Conservation (phyloP, 2,113 vertebrate species). For the Circaetus cinerascens region DNA sequence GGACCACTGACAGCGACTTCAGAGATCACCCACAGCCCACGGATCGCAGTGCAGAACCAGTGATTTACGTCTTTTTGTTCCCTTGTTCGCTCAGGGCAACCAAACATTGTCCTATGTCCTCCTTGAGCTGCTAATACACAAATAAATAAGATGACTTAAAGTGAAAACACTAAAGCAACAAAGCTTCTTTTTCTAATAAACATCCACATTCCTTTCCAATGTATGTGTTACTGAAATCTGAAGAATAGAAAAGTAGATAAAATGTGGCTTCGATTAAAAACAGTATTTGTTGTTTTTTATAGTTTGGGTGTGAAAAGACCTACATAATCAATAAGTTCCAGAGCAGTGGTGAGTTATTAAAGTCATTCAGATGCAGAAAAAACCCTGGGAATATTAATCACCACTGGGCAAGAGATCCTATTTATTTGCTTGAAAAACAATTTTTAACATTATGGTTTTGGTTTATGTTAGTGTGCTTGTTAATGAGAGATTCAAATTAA, state of each 20-base stretch:
- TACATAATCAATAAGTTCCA: not conserved
- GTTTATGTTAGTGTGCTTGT: constrained; percentile 11
- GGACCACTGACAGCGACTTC: not conserved
- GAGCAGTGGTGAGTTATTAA: not conserved
- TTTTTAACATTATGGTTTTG: constrained; percentile 41
- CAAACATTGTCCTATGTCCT: not conserved
- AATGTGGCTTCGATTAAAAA: constrained; percentile 35
- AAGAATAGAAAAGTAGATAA: constrained; percentile 24
- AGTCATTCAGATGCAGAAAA: not conserved
- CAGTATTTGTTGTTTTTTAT: not conserved
- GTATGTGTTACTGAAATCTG: not conserved
- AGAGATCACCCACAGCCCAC: not conserved
- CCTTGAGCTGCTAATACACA: not conserved
- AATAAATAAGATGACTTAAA: not conserved
- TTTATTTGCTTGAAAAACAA: constrained; percentile 19
- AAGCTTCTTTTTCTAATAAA: constrained; percentile 48
- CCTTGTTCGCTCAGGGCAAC: not conserved
- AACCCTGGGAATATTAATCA: not conserved
- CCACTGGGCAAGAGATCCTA: not conserved
- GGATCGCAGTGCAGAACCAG: not conserved
- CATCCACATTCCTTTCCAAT: not conserved
- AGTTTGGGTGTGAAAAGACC: constrained; percentile 17
- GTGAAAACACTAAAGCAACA: not conserved
- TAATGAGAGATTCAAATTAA: constrained; percentile 61
- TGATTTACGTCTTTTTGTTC: not conserved